Conservation (phyloP, 2,797 vertebrate species). For the Alectoris magna region DNA sequence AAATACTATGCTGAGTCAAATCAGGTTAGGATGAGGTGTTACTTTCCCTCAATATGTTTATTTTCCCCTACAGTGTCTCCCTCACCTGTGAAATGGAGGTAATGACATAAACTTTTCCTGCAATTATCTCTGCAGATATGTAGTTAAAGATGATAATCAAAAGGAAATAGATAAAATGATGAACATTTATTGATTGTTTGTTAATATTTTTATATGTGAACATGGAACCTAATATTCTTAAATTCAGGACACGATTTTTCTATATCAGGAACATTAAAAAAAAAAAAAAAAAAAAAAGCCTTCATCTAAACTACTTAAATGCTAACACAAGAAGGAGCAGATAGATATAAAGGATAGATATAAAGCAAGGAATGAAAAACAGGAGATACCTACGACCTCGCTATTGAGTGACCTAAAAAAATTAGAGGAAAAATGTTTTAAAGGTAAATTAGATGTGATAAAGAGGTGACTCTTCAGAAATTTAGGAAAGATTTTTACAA, state of each 20-base stretch:
- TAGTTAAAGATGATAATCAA: background rate
- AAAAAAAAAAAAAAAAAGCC: too few species aligned
- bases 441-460: background rate
- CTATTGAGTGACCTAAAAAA: background rate
- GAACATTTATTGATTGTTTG: background rate
- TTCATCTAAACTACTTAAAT: background rate
- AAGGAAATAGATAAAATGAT: background rate
- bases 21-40: background rate
- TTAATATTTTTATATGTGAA: background rate
- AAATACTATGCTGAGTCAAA: background rate
- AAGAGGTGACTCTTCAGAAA: background rate
- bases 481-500: background rate
- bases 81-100: background rate
- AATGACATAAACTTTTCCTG: background rate
- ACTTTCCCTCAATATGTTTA: background rate
- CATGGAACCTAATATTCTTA: background rate
- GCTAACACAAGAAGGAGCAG: background rate
- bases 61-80: accelerated
- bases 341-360: background rate
- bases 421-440: background rate
- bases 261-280: background rate
- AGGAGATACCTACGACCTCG: background rate
- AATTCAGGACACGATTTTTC: background rate
- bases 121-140: background rate
- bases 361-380: background rate